A percentile compares a stretch with the other conserved stretches of the same genome.
These are phyloP conservation scores for Patella pellucida DNA, from an alignment of 2,888 invertebrate genomes.

Conservation along the genomic window DNA sequence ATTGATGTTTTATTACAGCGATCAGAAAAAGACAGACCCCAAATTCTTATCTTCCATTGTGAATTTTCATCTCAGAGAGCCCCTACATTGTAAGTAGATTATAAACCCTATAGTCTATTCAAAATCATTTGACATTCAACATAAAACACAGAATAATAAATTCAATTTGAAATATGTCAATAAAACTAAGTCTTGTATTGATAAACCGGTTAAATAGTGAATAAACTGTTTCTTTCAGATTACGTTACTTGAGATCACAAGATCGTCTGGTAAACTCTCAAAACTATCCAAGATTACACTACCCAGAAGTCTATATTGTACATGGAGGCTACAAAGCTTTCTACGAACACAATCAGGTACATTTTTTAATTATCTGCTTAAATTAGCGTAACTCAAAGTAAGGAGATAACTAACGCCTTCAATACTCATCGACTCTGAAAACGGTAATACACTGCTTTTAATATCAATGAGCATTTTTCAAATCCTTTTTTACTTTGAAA, in stretches of 20 bases:
- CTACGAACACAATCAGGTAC: conserved; percentile 76
- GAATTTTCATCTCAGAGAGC: conserved; percentile 97
- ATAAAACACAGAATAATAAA: no score
- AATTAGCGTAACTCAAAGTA: neutral
- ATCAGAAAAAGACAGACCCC: conserved; percentile 70
- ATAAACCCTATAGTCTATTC: neutral
- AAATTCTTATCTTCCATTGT: conserved; percentile 94
- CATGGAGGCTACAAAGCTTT: conserved; percentile 91
- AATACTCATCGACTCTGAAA: no score
- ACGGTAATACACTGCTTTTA: no score
- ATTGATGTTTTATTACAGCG: conserved; percentile 70
- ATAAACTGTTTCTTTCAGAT: conserved; percentile 72
- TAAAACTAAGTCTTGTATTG: neutral
- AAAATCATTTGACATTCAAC: neutral
- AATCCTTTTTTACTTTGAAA: no score
- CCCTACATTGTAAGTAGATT: conserved; percentile 86
- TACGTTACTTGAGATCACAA: conserved; percentile 83
- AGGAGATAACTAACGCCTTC: neutral
- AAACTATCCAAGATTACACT: conserved; percentile 85
- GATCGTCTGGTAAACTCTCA: conserved; percentile 86
- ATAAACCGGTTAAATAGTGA: no score
- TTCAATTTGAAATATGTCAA: neutral
- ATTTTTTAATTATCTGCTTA: neutral
- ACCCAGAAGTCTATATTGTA: conserved; percentile 92
- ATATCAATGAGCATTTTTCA: no score